phyloP scores from a whole-genome alignment of 2,888 invertebrate genomes.

The Ochropleura plecta region DNA sequence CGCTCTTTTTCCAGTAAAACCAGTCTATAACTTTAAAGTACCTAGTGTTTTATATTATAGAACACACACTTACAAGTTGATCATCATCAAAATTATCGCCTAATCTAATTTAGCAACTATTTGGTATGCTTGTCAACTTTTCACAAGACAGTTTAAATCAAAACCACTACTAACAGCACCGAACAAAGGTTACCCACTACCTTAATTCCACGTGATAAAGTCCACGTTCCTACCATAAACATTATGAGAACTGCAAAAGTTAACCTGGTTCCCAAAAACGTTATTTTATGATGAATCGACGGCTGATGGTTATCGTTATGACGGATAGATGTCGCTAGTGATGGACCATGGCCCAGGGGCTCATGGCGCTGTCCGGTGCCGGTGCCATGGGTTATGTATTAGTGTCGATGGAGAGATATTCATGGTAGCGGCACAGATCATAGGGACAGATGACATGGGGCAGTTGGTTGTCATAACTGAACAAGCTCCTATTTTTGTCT shows the following conservation, averaged over 20 bases:
- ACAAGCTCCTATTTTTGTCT: neutral
- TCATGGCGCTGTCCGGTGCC: constrained; percentile 7
- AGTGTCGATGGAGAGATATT: constrained; percentile 57
- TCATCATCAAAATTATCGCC: neutral
- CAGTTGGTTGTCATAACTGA: constrained; percentile 48
- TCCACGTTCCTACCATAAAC: constrained; percentile 15
- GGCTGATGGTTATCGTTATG: constrained; percentile 73
- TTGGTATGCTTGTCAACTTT: constrained; percentile 55
- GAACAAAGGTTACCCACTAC: neutral
- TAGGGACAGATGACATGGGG: constrained; percentile 15
- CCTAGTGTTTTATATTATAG: neutral
- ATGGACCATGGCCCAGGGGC: constrained; percentile 44
- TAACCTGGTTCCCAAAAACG: constrained; percentile 52
- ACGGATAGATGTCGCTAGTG: constrained; percentile 72
- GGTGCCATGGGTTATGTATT: constrained; percentile 49
- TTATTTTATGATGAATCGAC: constrained; percentile 65
- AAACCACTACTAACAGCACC: neutral
- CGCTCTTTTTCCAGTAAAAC: neutral
- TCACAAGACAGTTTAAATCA: constrained; percentile 12
- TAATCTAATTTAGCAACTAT: constrained; percentile 30
- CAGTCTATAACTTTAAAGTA: neutral
- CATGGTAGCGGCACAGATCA: constrained; percentile 52
- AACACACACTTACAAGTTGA: neutral
- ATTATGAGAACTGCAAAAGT: neutral
- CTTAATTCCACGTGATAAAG: neutral